These are phyloP conservation scores for Sussaba pulchella DNA, from an alignment of 2,888 invertebrate species.

Conservation along the genomic window DNA sequence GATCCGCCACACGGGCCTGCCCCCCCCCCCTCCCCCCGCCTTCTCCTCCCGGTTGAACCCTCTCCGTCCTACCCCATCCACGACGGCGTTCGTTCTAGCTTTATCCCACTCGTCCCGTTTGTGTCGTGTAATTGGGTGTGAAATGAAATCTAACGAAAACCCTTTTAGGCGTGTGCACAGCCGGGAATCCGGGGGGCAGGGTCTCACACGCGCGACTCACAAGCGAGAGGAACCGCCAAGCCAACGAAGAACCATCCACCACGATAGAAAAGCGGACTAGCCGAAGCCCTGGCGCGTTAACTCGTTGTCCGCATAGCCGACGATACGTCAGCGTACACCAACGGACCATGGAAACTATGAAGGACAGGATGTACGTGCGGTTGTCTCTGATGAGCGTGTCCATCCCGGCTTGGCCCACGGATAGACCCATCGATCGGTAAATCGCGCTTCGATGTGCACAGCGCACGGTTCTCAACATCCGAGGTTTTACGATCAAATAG, in stretches of 20 bases:
- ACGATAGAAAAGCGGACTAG: not conserved
- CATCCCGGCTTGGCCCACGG: not conserved
- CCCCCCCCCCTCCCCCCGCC: constrained; percentile 18
- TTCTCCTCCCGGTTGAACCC: constrained; percentile 45
- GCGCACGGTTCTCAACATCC: constrained; percentile 46
- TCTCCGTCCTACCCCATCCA: constrained; percentile 21
- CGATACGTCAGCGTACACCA: constrained; percentile 10
- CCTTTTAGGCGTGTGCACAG: constrained; percentile 84
- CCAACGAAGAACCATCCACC: not conserved
- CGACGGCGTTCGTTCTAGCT: constrained; percentile 40
- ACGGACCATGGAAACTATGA: not conserved
- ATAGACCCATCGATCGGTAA: constrained; percentile 34
- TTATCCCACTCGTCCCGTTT: constrained; percentile 71
- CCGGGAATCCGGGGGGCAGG: constrained; percentile 66
- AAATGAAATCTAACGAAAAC: constrained; percentile 84
- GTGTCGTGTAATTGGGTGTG: constrained; percentile 83
- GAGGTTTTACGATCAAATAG: constrained; percentile 81
- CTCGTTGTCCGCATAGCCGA: constrained; percentile 28
- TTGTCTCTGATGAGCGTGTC: not conserved
- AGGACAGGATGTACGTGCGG: not conserved
- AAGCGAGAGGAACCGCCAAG: constrained; percentile 2
- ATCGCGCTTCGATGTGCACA: constrained; percentile 56
- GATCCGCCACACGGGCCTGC: constrained; percentile 35
- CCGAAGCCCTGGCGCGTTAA: constrained; percentile 39
- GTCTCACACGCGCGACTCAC: constrained; percentile 50